Evolutionary conservation across 2,113 vertebrate genomes (phyloP), one percentile per base, ranked within the genome.

Genomic region (Pithys albifrons): DNA sequence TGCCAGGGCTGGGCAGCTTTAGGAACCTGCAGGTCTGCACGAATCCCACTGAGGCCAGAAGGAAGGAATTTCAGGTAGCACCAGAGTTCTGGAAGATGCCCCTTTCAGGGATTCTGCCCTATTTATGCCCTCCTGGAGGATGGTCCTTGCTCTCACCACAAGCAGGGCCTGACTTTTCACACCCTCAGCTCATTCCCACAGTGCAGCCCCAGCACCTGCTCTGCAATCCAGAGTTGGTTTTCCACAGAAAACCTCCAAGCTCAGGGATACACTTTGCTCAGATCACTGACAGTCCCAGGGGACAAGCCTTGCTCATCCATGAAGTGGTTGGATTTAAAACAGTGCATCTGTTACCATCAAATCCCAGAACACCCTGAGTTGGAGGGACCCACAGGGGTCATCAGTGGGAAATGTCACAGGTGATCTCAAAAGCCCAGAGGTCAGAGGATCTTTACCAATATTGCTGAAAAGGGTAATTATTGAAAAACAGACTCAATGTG

Each of bases 201-300:
- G 5, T 1, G 45, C 67, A 83, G 80, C 29, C 15, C 20, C 65
- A 39, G 35, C 12, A 37, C n/a, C 39, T 27, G 25, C 37, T 17
- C 0, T 23, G 51, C 54, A 62, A 46, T 29, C 65, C 10, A 29
- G 35, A 43, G 10, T 0, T 57, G 17, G 41, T 64, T 4, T 35
- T 33, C 72, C 52, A 46, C 3, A 1, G 6, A 17, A 77, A 89
- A 37, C 43, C 6, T 8, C 25, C 22, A 66, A 43, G 45, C 17
- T 20, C 20, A 33, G 2, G 46, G 67, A 67, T 59, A 1, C 1
- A 19, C 28, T 27, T 24, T 14, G 8, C 43, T 9, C 13, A 41
- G 39, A 11, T 13, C 9, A 3, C 0, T 29, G 48, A 16, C 2
- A 48, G 52, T 14, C 48, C 49, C n/a, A 12, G 46, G 24, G 6